Base-by-base conservation (phyloP, 2,797 vertebrate genomes). In the Chlorospingus flavigularis region DNA sequence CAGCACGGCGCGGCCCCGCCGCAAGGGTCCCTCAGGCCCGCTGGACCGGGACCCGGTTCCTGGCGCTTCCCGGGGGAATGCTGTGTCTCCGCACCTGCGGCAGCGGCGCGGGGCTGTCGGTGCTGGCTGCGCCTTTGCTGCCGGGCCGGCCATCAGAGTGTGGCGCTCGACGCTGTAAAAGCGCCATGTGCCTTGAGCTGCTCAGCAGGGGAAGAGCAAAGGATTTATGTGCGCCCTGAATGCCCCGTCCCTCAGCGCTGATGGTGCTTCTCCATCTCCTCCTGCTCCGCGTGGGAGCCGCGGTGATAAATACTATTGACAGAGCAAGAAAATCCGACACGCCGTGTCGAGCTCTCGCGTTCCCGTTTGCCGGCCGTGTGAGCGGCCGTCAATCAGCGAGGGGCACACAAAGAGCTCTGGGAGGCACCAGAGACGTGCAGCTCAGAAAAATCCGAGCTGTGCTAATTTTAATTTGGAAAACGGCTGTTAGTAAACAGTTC, bases 401-500 rank as follows among this genome's bases (percentile, higher is more conserved):
- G 25, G 40, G 62, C 70, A 70, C 80, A 95, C 89, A 94, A 95
- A 94, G 93, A 80, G 71, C 85, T 86, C 81, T 67, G 57, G 47
- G 84, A 94, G 78, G 60, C 75, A 89, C 71, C 68, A 12, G 35
- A 40, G 82, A 91, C 78, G 86, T 20, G 67, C 48, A 55, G 92
- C 65, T 88, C 47, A 58, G 66, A 90, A 95, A 88, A 95, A 84
- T 47, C 55, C 6, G 9, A 90, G 83, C 83, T 40, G 39, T 20
- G 68, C 81, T 94, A 42, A 84, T 95, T 95, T 93, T 91, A 61
- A 37, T 90, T 86, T 86, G 72, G 87, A 92, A 86, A 74, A 58
- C 4, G 50, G 54, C 74, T 87, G 53, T 78, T 83, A 81, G 93
- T 76, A 88, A 93, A 86, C 61, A 61, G 63, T 71, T 75, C 83